phyloP scores from a whole-genome alignment of 1,140 invertebrate species.

The Lepidurus arcticus region DNA sequence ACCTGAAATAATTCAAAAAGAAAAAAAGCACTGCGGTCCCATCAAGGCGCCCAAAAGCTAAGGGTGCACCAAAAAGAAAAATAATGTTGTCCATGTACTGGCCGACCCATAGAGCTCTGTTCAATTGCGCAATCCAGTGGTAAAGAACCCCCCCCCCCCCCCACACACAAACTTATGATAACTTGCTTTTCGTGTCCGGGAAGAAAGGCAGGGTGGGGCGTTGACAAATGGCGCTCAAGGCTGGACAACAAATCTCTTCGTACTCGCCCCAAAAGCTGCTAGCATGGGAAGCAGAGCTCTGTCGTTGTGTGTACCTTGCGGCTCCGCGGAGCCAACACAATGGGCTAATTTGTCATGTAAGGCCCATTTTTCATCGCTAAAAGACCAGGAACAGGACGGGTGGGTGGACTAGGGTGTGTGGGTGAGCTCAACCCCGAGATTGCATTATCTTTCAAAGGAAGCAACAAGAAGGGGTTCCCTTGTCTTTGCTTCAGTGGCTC shows the following conservation, averaged over 20 bases:
- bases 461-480: not conserved
- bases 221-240: not conserved
- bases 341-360: constrained; percentile 16
- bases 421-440: not conserved
- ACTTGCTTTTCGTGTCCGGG: not conserved
- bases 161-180: not conserved
- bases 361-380: not conserved
- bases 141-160: not conserved
- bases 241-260: not conserved
- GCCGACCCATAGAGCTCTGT: not conserved
- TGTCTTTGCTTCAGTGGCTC: not conserved
- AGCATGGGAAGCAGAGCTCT: not conserved
- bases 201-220: not conserved
- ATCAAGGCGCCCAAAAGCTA: too few relatives aligned
- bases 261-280: not conserved
- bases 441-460: not conserved
- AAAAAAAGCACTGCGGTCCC: too few relatives aligned
- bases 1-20: too few relatives aligned
- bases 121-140: constrained; percentile 14
- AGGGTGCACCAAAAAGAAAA: too few relatives aligned
- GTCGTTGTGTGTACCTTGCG: not conserved
- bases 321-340: not conserved
- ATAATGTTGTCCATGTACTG: too few relatives aligned
- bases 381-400: not conserved
- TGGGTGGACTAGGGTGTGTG: not conserved